Evolutionary conservation across 1,140 invertebrate species (phyloP).

Genomic region (Brachionus manjavacas): DNA sequence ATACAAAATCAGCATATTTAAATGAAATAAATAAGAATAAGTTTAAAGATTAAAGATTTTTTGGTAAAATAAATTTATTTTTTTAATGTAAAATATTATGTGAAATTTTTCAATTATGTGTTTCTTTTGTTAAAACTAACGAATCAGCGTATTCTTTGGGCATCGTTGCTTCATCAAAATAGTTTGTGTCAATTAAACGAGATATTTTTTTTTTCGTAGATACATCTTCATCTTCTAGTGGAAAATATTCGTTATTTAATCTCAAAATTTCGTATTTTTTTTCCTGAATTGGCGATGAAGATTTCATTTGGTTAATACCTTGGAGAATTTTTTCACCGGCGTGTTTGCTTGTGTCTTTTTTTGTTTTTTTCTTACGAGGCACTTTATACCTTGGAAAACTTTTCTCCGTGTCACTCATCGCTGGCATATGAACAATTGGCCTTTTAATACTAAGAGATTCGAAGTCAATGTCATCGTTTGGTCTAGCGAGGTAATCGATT

Average conservation of each 20-base stretch:
- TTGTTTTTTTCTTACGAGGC: background rate
- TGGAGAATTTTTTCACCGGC: no score
- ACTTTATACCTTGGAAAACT: no score
- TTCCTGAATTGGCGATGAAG: background rate
- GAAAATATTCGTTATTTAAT: background rate
- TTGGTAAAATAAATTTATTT: no score
- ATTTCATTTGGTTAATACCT: no score
- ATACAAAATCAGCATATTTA: no score
- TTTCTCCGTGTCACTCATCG: background rate
- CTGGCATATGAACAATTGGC: constrained; percentile 8
- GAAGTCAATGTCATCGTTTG: constrained; percentile 16
- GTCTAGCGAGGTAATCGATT: background rate
- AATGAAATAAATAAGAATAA: no score
- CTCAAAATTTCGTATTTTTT: constrained; percentile 1
- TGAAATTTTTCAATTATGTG: no score
- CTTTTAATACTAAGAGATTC: background rate
- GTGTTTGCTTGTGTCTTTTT: background rate
- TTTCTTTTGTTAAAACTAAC: background rate
- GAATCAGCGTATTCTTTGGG: background rate
- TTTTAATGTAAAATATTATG: no score
- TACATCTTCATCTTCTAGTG: background rate
- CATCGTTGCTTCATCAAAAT: background rate
- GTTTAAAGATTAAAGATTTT: no score
- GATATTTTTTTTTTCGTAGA: background rate
- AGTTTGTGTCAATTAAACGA: no score